Percentiles rank a stretch among this genome's conserved stretches.
Evolutionary conservation across 2,113 vertebrate genomes (phyloP).

Genomic region (Galeopterus variegatus): DNA sequence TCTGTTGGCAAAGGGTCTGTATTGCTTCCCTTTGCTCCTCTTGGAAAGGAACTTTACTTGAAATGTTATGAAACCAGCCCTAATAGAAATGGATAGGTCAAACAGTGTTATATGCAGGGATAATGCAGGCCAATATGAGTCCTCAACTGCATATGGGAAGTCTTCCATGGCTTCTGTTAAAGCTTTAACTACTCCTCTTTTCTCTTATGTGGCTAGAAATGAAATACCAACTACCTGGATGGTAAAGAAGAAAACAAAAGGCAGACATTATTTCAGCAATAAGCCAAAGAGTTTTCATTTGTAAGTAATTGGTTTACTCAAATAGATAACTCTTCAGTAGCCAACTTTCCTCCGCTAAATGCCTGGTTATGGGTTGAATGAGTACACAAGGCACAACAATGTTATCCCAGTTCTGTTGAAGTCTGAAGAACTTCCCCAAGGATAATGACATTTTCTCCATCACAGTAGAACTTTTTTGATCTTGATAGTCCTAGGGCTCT

Average conservation of each 20-base stretch:
- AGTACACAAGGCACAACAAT: not conserved
- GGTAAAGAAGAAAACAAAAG: conserved; percentile 43
- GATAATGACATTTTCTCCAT: not conserved
- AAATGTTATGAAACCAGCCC: not conserved
- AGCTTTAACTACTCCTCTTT: not conserved
- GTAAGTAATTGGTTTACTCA: conserved; percentile 23
- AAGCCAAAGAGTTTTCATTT: conserved; percentile 21
- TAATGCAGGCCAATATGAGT: not conserved
- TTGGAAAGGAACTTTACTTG: not conserved
- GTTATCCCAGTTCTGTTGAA: not conserved
- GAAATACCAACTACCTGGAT: not conserved
- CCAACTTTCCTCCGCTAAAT: conserved; percentile 8
- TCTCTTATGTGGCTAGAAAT: conserved; percentile 15
- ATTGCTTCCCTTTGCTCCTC: not conserved
- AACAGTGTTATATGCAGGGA: not conserved
- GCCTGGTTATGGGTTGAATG: not conserved
- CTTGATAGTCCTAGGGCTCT: not conserved
- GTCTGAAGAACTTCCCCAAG: not conserved
- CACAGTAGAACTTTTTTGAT: not conserved
- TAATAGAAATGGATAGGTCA: not conserved
- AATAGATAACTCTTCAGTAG: not conserved
- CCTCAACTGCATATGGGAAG: not conserved
- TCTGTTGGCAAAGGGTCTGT: not conserved
- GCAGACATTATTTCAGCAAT: conserved; percentile 22
- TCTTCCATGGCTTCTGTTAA: conserved; percentile 15